These are phyloP conservation scores for Oeneis ivallda DNA, from an alignment of 2,888 invertebrate genomes.

Conservation along the genomic window DNA sequence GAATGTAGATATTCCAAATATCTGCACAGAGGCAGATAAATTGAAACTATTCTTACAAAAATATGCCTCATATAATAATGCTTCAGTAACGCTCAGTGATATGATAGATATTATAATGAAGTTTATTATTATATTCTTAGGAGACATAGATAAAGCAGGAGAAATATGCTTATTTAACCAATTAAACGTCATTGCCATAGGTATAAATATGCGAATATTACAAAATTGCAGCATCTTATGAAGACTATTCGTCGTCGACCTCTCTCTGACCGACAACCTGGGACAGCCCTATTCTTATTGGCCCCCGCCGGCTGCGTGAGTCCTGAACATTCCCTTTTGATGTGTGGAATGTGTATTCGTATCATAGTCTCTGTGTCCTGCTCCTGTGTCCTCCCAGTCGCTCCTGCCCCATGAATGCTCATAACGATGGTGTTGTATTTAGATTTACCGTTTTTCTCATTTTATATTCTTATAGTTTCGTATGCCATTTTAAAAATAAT, in stretches of 20 bases:
- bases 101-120: not conserved
- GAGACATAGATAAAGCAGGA: not conserved
- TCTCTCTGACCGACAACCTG: constrained; percentile 83
- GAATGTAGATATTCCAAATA: constrained; percentile 18
- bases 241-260: constrained; percentile 87
- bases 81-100: not conserved
- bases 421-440: constrained; percentile 62
- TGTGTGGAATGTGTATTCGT: constrained; percentile 74
- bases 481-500: constrained; percentile 38
- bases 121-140: not conserved
- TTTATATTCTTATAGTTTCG: constrained; percentile 42
- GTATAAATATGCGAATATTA: constrained; percentile 80
- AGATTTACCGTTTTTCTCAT: constrained; percentile 45
- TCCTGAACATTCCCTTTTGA: constrained; percentile 72
- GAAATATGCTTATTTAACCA: constrained; percentile 62
- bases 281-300: constrained; percentile 75
- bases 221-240: constrained; percentile 86
- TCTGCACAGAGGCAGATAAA: constrained; percentile 22
- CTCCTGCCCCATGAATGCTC: constrained; percentile 56
- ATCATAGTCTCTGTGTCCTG: constrained; percentile 56
- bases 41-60: constrained; percentile 16
- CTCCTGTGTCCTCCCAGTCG: constrained; percentile 46
- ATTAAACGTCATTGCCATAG: constrained; percentile 76
- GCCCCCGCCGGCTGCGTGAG: constrained; percentile 76
- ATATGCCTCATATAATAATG: not conserved